phyloP scores from a whole-genome alignment of 2,888 invertebrate species.

The Notodromas monacha region DNA sequence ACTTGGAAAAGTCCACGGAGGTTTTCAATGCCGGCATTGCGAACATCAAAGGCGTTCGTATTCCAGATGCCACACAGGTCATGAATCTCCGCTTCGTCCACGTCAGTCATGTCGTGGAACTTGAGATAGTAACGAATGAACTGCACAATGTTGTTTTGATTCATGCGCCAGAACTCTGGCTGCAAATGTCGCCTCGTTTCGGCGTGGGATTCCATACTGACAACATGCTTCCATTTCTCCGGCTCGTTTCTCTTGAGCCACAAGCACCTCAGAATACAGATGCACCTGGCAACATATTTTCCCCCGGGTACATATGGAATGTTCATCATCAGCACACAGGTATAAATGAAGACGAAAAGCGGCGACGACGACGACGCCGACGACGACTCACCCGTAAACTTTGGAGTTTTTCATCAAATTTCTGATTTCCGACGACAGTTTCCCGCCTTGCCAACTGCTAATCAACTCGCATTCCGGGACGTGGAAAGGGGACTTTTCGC shows the following conservation, averaged over 20 bases:
- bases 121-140: slow-evolving; percentile 10
- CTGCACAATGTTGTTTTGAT: slow-evolving; percentile 21
- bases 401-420: no score
- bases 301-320: no score
- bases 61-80: slow-evolving; percentile 47
- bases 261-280: slow-evolving; percentile 29
- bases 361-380: background rate
- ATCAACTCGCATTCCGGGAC: background rate
- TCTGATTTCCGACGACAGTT: no score
- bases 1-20: no score
- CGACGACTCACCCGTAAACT: background rate
- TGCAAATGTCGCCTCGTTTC: slow-evolving; percentile 21
- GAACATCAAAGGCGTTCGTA: slow-evolving; percentile 44
- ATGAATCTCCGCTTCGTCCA: slow-evolving; percentile 21
- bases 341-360: no score
- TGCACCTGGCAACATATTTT: slow-evolving; percentile 16
- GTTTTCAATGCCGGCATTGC: slow-evolving; percentile 22
- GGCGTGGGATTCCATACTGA: slow-evolving; percentile 26
- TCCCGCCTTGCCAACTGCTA: no score
- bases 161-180: slow-evolving; percentile 23
- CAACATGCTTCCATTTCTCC: slow-evolving; percentile 21
- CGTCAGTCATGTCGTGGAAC: slow-evolving; percentile 11
- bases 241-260: slow-evolving; percentile 24
- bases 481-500: background rate
- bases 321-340: no score